Conservation (phyloP, 1,140 invertebrate genomes). For the Ladona fulva region DNA sequence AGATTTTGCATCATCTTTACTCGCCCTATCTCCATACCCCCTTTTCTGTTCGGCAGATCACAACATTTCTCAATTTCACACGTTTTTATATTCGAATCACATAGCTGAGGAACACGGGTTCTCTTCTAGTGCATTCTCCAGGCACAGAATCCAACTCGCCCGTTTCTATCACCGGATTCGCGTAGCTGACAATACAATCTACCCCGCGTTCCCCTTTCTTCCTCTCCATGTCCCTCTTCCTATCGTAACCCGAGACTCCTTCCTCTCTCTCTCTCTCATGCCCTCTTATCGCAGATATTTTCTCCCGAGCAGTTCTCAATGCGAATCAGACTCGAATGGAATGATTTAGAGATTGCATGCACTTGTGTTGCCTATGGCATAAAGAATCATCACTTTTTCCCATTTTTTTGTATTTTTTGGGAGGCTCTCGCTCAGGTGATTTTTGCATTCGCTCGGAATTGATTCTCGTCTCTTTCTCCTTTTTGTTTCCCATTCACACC, state of each 20-base stretch:
- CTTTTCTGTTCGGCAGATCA: no score
- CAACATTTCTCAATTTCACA: no score
- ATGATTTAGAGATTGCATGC: not conserved
- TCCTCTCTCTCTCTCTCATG: not conserved
- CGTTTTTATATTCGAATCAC: no score
- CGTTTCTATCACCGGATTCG: no score
- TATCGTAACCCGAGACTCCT: not conserved
- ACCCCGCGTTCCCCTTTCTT: not conserved
- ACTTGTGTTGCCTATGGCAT: not conserved
- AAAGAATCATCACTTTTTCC: not conserved
- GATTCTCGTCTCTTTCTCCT: not conserved
- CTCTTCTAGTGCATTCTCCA: no score
- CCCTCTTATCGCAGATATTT: no score
- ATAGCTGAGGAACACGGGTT: no score
- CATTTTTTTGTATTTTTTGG: not conserved
- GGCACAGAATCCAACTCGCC: no score
- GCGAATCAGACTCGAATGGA: not conserved
- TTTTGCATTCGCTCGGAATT: not conserved
- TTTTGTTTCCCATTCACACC: not conserved
- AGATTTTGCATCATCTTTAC: no score
- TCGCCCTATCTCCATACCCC: no score
- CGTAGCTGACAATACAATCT: not conserved
- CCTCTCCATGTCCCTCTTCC: not conserved
- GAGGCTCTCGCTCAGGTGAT: not conserved
- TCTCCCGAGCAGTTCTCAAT: not conserved